Percentiles rank a stretch among this genome's conserved stretches.
These are phyloP conservation scores for Yponomeuta sedellus DNA, from an alignment of 2,888 invertebrate genomes.

Conservation along the genomic window DNA sequence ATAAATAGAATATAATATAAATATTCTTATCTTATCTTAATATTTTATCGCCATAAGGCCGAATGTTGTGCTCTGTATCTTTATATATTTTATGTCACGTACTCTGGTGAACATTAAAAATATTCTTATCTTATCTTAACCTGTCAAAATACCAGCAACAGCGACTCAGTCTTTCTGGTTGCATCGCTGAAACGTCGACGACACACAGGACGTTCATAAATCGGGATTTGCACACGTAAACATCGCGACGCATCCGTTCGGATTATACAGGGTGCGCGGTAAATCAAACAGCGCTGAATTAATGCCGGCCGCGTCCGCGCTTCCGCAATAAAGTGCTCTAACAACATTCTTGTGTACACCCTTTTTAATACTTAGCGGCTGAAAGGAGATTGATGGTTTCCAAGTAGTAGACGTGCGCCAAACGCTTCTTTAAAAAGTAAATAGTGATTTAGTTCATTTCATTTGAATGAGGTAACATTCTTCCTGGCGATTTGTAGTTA, in stretches of 20 bases:
- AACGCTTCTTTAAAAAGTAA: too few relatives aligned
- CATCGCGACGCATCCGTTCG: conserved; percentile 9
- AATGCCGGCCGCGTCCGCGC: conserved; percentile 4
- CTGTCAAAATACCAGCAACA: neutral
- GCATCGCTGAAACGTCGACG: neutral
- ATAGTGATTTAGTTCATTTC: too few relatives aligned
- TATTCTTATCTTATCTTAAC: too few relatives aligned
- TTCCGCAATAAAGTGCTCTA: conserved; percentile 3
- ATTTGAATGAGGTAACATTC: too few relatives aligned
- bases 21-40: too few relatives aligned
- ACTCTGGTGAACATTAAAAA: too few relatives aligned
- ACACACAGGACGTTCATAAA: conserved; percentile 8
- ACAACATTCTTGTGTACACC: conserved; percentile 3
- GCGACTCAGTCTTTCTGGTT: neutral
- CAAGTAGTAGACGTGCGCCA: neutral
- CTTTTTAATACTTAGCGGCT: conserved; percentile 1
- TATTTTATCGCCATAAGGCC: too few relatives aligned
- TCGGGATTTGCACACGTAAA: conserved; percentile 8
- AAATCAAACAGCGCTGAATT: conserved; percentile 11
- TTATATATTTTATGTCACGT: too few relatives aligned
- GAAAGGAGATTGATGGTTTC: conserved; percentile 8
- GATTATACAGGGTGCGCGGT: conserved; percentile 13
- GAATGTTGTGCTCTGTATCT: too few relatives aligned
- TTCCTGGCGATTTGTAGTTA: too few relatives aligned
- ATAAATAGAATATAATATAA: too few relatives aligned